These are phyloP conservation scores for Thunnus maccoyii DNA, from an alignment of 2,113 vertebrate species.

Conservation along the genomic window DNA sequence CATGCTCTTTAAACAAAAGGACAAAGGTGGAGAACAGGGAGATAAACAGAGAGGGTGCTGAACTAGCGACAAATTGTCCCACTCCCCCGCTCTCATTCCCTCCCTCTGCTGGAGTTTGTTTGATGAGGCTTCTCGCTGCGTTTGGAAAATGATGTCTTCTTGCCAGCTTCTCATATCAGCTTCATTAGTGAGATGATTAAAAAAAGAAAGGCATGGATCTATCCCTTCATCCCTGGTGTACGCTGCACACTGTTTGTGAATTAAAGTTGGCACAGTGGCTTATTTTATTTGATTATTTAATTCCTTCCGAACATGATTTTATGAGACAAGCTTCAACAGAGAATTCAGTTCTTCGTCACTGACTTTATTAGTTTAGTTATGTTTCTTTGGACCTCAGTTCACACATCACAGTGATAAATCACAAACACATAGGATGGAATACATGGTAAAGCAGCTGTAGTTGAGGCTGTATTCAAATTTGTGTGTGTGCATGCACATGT, in stretches of 20 bases:
- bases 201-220: neutral
- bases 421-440: constrained; percentile 10
- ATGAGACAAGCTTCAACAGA: constrained; percentile 34
- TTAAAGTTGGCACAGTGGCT: constrained; percentile 45
- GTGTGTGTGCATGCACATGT: neutral
- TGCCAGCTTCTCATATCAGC: constrained; percentile 44
- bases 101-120: constrained; percentile 33
- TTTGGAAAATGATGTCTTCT: constrained; percentile 32
- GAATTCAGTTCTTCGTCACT: constrained; percentile 37
- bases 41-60: neutral
- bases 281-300: constrained; percentile 55
- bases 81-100: neutral
- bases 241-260: neutral
- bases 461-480: constrained; percentile 31
- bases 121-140: constrained; percentile 26
- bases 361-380: constrained; percentile 59
- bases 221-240: constrained; percentile 12
- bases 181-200: constrained; percentile 51
- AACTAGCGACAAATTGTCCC: constrained; percentile 11
- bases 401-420: constrained; percentile 47
- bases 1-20: neutral
- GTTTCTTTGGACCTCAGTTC: constrained; percentile 38
- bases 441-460: constrained; percentile 4
- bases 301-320: constrained; percentile 52
- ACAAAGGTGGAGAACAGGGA: neutral